Conservation (phyloP, 2,797 vertebrate genomes). For the Crossoptilon crossoptilon region DNA sequence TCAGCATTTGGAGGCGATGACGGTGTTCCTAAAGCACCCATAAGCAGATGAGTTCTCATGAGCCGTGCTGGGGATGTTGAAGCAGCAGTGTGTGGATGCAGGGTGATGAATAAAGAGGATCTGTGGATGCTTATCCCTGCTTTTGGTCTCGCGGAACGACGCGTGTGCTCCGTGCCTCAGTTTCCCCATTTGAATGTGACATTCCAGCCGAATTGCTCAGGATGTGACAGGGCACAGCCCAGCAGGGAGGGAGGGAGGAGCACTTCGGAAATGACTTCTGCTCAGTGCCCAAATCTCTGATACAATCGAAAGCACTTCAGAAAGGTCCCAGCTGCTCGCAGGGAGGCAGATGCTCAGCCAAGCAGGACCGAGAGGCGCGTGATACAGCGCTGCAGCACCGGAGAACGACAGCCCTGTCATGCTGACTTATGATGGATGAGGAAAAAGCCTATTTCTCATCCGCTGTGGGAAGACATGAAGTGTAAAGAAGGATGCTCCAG, state of each 20-base stretch:
- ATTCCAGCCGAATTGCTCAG: fast-evolving
- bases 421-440: constrained; percentile 81
- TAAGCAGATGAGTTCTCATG: neutral
- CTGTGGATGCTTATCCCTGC: neutral
- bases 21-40: neutral
- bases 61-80: neutral
- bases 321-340: constrained; percentile 48
- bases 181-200: neutral
- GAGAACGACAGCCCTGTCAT: constrained; percentile 73
- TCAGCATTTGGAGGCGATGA: fast-evolving
- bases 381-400: constrained; percentile 23
- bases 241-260: neutral
- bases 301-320: neutral
- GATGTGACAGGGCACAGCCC: neutral
- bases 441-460: constrained; percentile 77
- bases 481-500: constrained; percentile 77
- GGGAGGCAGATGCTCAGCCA: constrained; percentile 37
- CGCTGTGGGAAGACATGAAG: constrained; percentile 66
- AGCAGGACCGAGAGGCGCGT: constrained; percentile 29
- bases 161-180: neutral
- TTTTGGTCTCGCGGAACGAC: neutral
- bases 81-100: neutral
- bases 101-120: neutral
- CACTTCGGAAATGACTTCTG: constrained; percentile 23
- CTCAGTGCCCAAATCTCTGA: neutral